phyloP scores from a whole-genome alignment of 2,888 invertebrate species.

The Harpalus rufipes region DNA sequence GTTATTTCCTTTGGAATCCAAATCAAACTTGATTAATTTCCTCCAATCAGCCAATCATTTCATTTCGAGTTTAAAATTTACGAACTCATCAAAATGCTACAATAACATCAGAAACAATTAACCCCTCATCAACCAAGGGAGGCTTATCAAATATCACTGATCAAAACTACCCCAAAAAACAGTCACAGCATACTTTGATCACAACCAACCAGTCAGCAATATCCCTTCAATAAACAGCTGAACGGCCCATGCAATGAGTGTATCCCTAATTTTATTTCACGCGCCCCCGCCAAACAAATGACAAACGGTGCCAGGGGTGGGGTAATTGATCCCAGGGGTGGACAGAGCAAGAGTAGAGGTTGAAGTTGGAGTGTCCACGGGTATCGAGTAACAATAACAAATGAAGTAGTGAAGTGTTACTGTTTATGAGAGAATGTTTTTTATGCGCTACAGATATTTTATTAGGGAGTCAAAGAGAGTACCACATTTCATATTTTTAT shows the following conservation, averaged over 20 bases:
- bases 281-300: slow-evolving; percentile 31
- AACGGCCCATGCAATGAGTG: slow-evolving; percentile 2
- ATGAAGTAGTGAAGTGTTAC: too few relatives aligned
- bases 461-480: too few relatives aligned
- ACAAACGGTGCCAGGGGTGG: background rate
- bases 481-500: too few relatives aligned
- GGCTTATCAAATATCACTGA: slow-evolving; percentile 34
- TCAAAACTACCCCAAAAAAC: slow-evolving; percentile 23
- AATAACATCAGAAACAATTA: slow-evolving; percentile 35
- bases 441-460: too few relatives aligned
- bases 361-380: slow-evolving; percentile 13
- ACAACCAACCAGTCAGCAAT: background rate
- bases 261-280: slow-evolving; percentile 58
- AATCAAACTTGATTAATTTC: background rate
- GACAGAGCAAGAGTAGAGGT: background rate
- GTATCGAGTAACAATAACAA: slow-evolving; percentile 18
- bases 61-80: slow-evolving; percentile 38
- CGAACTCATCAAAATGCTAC: slow-evolving; percentile 34
- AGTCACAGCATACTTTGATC: slow-evolving; percentile 3
- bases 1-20: background rate
- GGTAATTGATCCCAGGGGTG: slow-evolving; percentile 58
- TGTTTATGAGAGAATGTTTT: too few relatives aligned
- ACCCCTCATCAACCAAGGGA: slow-evolving; percentile 29
- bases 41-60: slow-evolving; percentile 7
- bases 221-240: background rate